Evolutionary conservation across 1,140 invertebrate species (phyloP).

Genomic region (Hylyphantes graminicola): DNA sequence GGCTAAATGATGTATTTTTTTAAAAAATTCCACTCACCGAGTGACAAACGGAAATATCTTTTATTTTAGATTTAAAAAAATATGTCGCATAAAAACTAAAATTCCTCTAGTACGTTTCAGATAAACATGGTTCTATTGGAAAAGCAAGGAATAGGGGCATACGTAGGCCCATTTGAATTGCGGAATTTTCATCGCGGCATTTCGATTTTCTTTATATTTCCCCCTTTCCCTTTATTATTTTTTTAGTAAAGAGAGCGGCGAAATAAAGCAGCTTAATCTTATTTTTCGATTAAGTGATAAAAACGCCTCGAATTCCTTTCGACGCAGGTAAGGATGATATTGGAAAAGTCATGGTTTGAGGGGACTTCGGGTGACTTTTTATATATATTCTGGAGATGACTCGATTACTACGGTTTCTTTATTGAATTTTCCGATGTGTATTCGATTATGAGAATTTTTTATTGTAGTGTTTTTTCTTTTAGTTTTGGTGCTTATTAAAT

Average conservation of each 20-base stretch:
- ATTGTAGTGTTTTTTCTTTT: too few species aligned
- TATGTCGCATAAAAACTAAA: too few species aligned
- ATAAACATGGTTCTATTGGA: too few species aligned
- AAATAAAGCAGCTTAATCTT: conserved; percentile 60
- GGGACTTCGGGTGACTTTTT: not conserved
- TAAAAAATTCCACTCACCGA: too few species aligned
- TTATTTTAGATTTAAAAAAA: too few species aligned
- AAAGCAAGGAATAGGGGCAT: not conserved
- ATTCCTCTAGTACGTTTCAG: too few species aligned
- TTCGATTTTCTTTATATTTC: conserved; percentile 49
- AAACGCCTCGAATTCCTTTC: conserved; percentile 58
- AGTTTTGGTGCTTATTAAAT: too few species aligned
- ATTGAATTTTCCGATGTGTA: not conserved
- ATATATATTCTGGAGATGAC: conserved; percentile 24
- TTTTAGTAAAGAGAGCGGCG: conserved; percentile 3
- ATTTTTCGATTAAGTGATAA: conserved; percentile 61
- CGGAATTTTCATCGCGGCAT: conserved; percentile 44
- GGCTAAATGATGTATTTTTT: too few species aligned
- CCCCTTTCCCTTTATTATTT: not conserved
- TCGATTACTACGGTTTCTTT: not conserved
- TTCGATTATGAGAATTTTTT: too few species aligned
- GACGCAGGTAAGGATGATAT: conserved; percentile 32
- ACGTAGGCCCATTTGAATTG: conserved; percentile 56
- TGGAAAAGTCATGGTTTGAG: conserved; percentile 52
- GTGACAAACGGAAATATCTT: too few species aligned